Evolutionary conservation across 2,113 vertebrate genomes (phyloP).

Genomic region (Pygoscelis adeliae): DNA sequence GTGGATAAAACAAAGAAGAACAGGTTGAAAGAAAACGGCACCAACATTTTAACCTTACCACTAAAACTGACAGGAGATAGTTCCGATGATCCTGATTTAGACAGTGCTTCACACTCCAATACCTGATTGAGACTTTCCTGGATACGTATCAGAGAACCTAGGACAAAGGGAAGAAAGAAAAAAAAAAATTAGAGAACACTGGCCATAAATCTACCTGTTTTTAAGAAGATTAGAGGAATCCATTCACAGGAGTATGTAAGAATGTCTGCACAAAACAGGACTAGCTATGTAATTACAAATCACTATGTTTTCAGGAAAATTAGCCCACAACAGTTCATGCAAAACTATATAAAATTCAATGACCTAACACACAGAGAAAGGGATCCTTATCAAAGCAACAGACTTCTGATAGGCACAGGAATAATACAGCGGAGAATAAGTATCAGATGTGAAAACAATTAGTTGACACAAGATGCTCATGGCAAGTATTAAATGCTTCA

Average conservation of each 20-base stretch:
- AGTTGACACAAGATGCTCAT: background rate
- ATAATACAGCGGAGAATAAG: background rate
- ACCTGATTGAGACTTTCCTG: constrained; percentile 81
- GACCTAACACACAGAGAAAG: background rate
- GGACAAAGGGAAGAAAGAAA: background rate
- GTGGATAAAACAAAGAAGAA: background rate
- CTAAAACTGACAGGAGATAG: constrained; percentile 70
- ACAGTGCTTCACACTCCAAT: constrained; percentile 76
- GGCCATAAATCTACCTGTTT: background rate
- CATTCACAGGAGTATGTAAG: background rate
- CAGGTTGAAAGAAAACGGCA: background rate
- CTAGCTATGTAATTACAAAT: background rate
- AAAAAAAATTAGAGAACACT: background rate
- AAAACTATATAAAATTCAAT: background rate
- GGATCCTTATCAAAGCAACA: background rate
- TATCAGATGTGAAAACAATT: background rate
- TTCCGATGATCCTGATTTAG: constrained; percentile 70
- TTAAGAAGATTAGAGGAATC: background rate
- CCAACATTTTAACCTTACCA: constrained; percentile 72
- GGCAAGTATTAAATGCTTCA: background rate
- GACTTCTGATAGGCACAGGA: background rate
- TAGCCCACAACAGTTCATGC: background rate
- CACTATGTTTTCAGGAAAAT: background rate
- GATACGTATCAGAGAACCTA: constrained; percentile 88
- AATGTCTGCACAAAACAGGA: background rate